Evolutionary conservation across 2,888 invertebrate species (phyloP).

Genomic region (Cataglyphis livida): DNA sequence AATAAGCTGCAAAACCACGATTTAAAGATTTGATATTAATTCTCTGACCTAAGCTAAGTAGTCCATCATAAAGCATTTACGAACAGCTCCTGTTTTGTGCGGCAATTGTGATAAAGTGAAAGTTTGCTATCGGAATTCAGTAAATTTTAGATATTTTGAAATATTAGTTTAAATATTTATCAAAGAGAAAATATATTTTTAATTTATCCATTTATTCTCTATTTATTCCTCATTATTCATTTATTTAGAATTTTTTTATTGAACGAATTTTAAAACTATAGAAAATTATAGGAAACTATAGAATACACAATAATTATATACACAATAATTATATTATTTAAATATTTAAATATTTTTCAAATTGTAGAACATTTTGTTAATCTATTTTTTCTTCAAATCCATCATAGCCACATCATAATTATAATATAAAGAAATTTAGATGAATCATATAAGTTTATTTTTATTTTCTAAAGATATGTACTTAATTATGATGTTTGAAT

Average conservation of each 20-base stretch:
- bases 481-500: not conserved
- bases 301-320: not conserved
- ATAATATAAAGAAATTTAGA: not conserved
- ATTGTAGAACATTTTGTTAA: not conserved
- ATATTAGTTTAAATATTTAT: constrained; percentile 10
- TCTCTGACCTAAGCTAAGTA: not conserved
- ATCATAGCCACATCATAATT: not conserved
- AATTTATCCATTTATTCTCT: not conserved
- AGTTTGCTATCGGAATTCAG: not conserved
- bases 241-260: not conserved
- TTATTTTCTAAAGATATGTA: not conserved
- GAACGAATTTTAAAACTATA: not conserved
- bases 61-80: not conserved
- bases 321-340: not conserved
- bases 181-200: not conserved
- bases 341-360: not conserved
- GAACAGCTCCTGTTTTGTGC: not conserved
- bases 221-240: not conserved
- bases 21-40: constrained; percentile 1
- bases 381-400: not conserved
- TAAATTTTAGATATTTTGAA: not conserved
- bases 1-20: not conserved
- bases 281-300: not conserved
- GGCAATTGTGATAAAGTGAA: constrained; percentile 16
- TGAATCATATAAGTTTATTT: not conserved